Base-by-base conservation (phyloP, 1,140 invertebrate species). In the Drosophila sulfurigaster region DNA sequence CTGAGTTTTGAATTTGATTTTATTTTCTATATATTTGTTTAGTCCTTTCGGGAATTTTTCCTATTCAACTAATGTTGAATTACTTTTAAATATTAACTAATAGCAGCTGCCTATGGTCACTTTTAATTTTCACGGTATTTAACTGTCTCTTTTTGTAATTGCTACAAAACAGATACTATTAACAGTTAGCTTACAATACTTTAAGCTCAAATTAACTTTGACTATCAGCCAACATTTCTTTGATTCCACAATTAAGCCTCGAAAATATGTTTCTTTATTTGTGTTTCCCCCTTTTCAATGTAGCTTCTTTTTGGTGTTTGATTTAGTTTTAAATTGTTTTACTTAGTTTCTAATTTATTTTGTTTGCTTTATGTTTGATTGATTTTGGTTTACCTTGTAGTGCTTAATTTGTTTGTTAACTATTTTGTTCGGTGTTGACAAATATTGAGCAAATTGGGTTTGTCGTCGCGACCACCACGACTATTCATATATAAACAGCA, bases 371-470 rank as follows among this genome's bases (percentile, higher is more conserved):
- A n/a, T 59, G 13, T 46, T 74, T 69, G 8, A 15, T 68, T 60
- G 8, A n/a, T 68, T 60, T 56, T 25, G 25, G 28, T 62, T 62
- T 54, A 48, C 41, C 41, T 58, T 68, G 43, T 54, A 60, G 28
- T 59, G 25, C 32, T 76, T 60, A 0, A 32, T 32, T 6, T 32
- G 7, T 38, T 38, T 10, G 6, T 68, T 58, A 57, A 41, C 30
- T 6, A 32, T 32, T 63, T 49, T 46, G 54, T 68, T 59, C 68
- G 46, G 67, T 71, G 67, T 72, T 81, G 78, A 89, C 66, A 75
- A 75, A 75, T 75, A 75, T 74, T 78, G 71, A 54, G 68, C 60
- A 57, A 73, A 78, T 63, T 78, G 67, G 73, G 74, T 66, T 73
- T 70, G 69, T 72, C 65, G 70, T 49, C 65, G 57, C 32, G 49